Conservation (phyloP, 2,888 invertebrate species). For the Platycnemis pennipes region DNA sequence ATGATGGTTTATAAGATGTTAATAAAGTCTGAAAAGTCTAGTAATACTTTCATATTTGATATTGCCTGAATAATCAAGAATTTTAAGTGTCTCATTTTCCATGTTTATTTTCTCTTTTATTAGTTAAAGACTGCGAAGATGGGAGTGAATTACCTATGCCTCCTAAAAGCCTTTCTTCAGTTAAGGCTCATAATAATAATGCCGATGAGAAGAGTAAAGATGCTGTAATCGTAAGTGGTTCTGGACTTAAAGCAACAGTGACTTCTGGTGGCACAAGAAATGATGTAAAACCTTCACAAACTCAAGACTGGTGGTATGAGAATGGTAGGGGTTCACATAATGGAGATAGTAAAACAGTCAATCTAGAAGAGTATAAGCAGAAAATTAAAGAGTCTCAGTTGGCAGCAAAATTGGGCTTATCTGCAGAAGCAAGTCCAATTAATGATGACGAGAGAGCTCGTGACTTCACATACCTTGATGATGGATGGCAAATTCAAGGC, state of each 20-base stretch:
- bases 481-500: constrained; percentile 11
- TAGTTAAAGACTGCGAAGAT: not conserved
- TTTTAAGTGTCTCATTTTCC: too few species aligned
- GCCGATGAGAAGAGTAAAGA: not conserved
- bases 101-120: not conserved
- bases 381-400: not conserved
- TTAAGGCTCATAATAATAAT: not conserved
- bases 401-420: not conserved
- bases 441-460: constrained; percentile 21
- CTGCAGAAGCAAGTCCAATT: too few species aligned
- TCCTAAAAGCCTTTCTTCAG: not conserved
- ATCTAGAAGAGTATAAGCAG: constrained; percentile 15
- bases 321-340: not conserved
- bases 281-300: not conserved
- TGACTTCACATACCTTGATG: constrained; percentile 18
- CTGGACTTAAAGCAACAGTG: not conserved
- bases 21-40: too few species aligned
- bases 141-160: not conserved
- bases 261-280: not conserved
- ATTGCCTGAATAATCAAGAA: too few species aligned
- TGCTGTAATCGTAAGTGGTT: not conserved
- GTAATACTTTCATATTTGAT: too few species aligned
- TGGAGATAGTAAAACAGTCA: not conserved
- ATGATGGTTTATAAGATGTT: too few species aligned
- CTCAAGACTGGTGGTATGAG: constrained; percentile 47